Evolutionary conservation across 2,113 vertebrate species (phyloP), one percentile per base, ranked within the genome.

Genomic region (Tetrax tetrax): DNA sequence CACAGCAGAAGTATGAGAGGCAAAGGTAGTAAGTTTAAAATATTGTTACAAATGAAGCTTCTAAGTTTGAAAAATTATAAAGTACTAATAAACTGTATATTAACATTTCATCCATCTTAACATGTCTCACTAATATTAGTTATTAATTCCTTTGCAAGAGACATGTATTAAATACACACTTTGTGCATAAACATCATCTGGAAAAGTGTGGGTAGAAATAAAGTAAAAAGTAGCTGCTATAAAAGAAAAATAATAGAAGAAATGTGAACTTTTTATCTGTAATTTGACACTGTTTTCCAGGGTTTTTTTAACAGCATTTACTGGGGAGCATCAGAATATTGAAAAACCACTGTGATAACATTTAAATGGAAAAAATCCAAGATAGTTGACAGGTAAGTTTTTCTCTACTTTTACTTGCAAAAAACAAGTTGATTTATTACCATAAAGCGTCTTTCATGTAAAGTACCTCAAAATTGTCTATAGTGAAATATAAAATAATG

Each of bases 401-500:
- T 89, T 16, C 23, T 50, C 18, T 57, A 35, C 29, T 56, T 53
- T 60, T 60, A 59, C 41, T 65, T 48, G 29, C 20, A 28, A 51
- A 90, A 75, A n/a, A 51, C 50, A 89, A 84, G 69, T n/a, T 5
- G 71, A 80, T 83, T 89, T 79, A 90, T 84, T 94, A 91, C 68
- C 41, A 50, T n/a, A 88, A 87, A 53, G 2, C 53, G 82, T 47
- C 5, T 90, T 89, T 79, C 47, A 27, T 45, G 21, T 53, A 63
- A 69, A 83, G 6, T 72, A 69, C 12, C 16, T 92, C 37, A 78
- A 85, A 81, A 84, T 81, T 83, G 23, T 53, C 45, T 33, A 38
- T 15, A n/a, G 20, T 45, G 72, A 81, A 92, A 54, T n/a, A 56
- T 47, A 85, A 93, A 95, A 90, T 88, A 88, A 95, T 90, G 76